Base-by-base conservation (phyloP, 2,797 vertebrate species). In the Salmo trutta region DNA sequence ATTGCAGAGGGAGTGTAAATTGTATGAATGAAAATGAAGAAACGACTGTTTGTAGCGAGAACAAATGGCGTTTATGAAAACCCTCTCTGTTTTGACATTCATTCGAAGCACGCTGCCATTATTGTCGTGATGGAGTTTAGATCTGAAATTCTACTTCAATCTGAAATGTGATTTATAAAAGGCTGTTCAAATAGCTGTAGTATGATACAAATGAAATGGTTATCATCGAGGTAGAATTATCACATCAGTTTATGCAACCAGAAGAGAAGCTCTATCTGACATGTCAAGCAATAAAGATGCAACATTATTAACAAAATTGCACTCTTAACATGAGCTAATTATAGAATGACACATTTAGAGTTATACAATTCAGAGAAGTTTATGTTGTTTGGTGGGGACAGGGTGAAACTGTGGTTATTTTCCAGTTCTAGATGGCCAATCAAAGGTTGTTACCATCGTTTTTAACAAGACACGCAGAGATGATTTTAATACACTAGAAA, bases 401-500 rank as follows among this genome's bases (percentile, higher is more conserved):
- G 68, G 72, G 79, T 36, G 12, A 77, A 73, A 79, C 77, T 74
- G 77, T 27, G 70, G 83, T 80, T 78, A 82, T 74, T 81, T 88
- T 88, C 85, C 83, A 84, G 75, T 79, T 75, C 54, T 81, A 76
- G 84, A 59, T 14, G 21, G 67, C 51, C 12, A 79, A 81, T 87
- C 79, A 17, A 83, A 86, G 76, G 84, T 85, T 71, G 83, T 86
- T 74, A 77, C 83, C 75, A 74, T 47, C 10, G 56, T 47, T 5
- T 88, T 86, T 88, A 89, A 24, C 70, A 86, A 83, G 19, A 86
- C 86, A 87, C 83, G 75, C 84, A 80, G 86, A 82, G 85, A 84
- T 88, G 88, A 81, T 79, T 69, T 88, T 90, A 84, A 88, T 84
- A 75, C 77, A 12, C 86, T 81, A 70, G 80, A 87, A 86, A 87